Conservation (phyloP, 2,113 vertebrate species). For the Sapayoa aenigma region DNA sequence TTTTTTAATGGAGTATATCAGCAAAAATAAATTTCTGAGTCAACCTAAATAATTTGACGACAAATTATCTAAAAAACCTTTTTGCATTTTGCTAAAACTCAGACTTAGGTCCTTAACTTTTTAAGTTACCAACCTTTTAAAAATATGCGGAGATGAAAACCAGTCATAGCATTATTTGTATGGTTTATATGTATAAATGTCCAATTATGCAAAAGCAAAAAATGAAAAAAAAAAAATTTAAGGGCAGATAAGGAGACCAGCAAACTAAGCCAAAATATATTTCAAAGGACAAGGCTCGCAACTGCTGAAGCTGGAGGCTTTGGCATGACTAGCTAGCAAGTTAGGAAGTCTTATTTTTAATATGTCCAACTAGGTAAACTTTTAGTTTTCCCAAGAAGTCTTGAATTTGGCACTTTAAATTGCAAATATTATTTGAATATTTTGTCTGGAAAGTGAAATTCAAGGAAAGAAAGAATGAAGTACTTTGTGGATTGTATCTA, state of each 20-base stretch:
- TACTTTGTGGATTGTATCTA: neutral
- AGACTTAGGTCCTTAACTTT: neutral
- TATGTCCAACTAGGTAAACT: neutral
- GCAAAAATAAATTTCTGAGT: neutral
- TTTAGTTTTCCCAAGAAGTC: neutral
- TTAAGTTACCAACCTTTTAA: neutral
- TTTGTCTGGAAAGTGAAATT: neutral
- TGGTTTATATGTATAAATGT: neutral
- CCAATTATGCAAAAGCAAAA: neutral
- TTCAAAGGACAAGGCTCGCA: neutral
- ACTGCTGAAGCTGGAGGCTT: neutral
- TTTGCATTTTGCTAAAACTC: neutral
- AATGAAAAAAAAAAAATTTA: neutral
- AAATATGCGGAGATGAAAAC: neutral
- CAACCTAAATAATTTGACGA: neutral
- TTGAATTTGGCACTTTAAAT: neutral
- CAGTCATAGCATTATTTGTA: neutral
- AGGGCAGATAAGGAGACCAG: neutral
- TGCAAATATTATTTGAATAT: neutral
- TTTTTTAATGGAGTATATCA: neutral
- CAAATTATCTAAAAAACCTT: neutral
- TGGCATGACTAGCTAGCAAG: neutral
- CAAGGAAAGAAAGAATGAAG: neutral
- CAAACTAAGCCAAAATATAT: neutral
- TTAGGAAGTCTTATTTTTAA: neutral